Evolutionary conservation across 2,888 invertebrate species (phyloP).

Genomic region (Formica aserva): DNA sequence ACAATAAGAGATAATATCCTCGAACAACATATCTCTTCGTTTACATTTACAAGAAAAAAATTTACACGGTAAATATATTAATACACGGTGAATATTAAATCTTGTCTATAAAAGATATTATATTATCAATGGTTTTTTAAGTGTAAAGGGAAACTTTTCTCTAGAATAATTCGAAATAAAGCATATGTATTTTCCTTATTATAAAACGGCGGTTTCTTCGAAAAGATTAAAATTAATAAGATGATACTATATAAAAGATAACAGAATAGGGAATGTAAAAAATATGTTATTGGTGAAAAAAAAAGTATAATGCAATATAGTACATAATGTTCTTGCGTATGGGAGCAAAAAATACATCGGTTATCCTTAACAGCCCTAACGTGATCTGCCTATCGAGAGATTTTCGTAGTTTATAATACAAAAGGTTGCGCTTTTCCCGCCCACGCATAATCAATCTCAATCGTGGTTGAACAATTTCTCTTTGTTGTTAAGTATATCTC

Average conservation of each 20-base stretch:
- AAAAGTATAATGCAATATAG: neutral
- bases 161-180: neutral
- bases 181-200: neutral
- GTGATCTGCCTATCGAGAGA: neutral
- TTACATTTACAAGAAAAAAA: neutral
- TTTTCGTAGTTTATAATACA: slow-evolving; percentile 4
- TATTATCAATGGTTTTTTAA: neutral
- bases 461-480: slow-evolving; percentile 15
- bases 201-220: neutral
- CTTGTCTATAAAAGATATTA: neutral
- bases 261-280: too few species aligned
- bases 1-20: too few species aligned
- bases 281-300: neutral
- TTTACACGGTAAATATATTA: too few species aligned
- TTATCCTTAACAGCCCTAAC: neutral
- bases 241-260: neutral
- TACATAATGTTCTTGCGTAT: neutral
- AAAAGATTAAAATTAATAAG: neutral
- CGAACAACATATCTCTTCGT: too few species aligned
- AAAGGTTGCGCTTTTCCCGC: neutral
- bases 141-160: neutral
- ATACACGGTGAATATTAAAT: too few species aligned
- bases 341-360: neutral
- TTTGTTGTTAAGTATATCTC: slow-evolving; percentile 26
- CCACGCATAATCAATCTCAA: neutral